Conservation (phyloP, 2,797 vertebrate genomes). For the Diplodus sargus region DNA sequence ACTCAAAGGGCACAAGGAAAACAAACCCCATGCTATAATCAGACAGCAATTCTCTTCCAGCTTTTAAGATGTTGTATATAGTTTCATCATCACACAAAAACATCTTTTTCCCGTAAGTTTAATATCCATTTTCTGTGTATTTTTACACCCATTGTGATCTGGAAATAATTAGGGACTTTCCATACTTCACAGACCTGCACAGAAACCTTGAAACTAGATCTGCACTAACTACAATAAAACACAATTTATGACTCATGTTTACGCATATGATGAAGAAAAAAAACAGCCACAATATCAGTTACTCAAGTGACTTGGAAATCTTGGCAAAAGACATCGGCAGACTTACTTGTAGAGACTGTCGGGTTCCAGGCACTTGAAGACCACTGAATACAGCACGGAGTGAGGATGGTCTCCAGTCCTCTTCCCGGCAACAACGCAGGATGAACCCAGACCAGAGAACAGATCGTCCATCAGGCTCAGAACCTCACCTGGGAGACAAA, state of each 20-base stretch:
- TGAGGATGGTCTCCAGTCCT: conserved; percentile 90
- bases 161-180: conserved; percentile 31
- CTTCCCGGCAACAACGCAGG: conserved; percentile 93
- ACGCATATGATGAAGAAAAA: conserved; percentile 34
- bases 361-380: conserved; percentile 99
- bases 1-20: neutral
- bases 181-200: conserved; percentile 19
- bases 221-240: conserved; percentile 22
- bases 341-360: conserved; percentile 99
- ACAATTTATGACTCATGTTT: conserved; percentile 38
- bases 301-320: conserved; percentile 25
- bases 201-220: conserved; percentile 15
- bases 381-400: conserved; percentile 92
- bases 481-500: conserved; percentile 89
- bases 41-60: neutral
- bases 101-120: conserved; percentile 10
- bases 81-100: conserved; percentile 10
- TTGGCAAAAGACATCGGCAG: conserved; percentile 8
- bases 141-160: conserved; percentile 22
- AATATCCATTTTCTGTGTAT: conserved; percentile 13
- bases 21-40: neutral
- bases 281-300: conserved; percentile 31
- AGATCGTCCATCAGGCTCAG: conserved; percentile 96
- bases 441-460: conserved; percentile 94
- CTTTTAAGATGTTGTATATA: neutral